Conservation (phyloP, 2,888 invertebrate species). For the Alcis repandata region DNA sequence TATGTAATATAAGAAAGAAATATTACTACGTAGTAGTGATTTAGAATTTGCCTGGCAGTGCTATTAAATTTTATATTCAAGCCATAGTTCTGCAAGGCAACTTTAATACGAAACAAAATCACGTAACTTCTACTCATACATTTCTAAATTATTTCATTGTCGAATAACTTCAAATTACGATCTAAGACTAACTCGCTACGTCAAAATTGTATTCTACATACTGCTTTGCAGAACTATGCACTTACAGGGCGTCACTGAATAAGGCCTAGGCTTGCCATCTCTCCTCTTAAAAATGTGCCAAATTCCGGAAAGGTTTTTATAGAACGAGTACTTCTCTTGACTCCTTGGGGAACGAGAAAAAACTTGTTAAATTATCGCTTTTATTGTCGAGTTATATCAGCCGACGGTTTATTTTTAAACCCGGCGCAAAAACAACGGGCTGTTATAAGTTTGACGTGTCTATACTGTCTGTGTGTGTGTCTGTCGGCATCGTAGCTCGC, state of each 20-base stretch:
- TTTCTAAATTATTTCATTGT: neutral
- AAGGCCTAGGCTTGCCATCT: conserved; percentile 51
- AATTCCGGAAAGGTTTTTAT: conserved; percentile 81
- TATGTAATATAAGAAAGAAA: no score
- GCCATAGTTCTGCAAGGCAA: conserved; percentile 59
- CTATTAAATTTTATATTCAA: conserved; percentile 10
- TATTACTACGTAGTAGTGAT: no score
- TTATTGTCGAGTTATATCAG: neutral
- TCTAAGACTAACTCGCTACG: conserved; percentile 18
- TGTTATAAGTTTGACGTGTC: no score
- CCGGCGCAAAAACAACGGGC: no score
- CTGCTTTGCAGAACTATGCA: conserved; percentile 84
- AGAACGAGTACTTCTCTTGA: conserved; percentile 74
- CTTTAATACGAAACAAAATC: neutral
- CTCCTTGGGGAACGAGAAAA: conserved; percentile 67
- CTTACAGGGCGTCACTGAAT: conserved; percentile 67
- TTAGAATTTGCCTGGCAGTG: conserved; percentile 3
- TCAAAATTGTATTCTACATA: conserved; percentile 37
- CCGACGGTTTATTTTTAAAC: conserved; percentile 13
- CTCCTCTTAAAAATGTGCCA: conserved; percentile 82
- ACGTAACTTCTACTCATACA: neutral
- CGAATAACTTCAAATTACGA: conserved; percentile 11
- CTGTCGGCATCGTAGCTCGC: no score
- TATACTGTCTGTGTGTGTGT: no score
- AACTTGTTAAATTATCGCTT: conserved; percentile 27